Percentiles rank a stretch among this genome's conserved stretches.
phyloP scores from a whole-genome alignment of 2,797 vertebrate genomes.

The Enteromius paludinosus region DNA sequence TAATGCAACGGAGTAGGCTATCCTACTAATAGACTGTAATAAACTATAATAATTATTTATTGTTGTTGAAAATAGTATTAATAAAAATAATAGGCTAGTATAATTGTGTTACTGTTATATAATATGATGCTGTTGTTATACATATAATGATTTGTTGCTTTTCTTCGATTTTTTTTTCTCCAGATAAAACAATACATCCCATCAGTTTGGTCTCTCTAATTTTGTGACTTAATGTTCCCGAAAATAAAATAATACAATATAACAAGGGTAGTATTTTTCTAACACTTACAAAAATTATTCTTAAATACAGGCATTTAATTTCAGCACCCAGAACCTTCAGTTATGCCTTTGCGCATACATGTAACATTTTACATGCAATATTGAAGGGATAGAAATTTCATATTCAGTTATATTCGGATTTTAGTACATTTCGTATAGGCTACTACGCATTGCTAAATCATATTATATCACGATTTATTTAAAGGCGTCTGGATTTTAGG shows the following conservation, averaged over 20 bases:
- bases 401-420: neutral
- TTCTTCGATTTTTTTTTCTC: too few relatives aligned
- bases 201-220: neutral
- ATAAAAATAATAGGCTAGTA: neutral
- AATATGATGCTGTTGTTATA: neutral
- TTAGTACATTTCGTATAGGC: neutral
- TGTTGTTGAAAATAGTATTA: neutral
- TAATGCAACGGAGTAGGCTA: neutral
- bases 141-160: neutral
- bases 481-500: neutral
- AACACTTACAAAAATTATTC: neutral
- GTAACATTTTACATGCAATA: neutral
- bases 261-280: neutral
- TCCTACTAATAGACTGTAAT: constrained; percentile 10
- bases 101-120: neutral
- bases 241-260: neutral
- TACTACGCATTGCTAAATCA: neutral
- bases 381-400: neutral
- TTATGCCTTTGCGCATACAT: too few relatives aligned
- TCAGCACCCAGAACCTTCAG: neutral
- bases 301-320: neutral
- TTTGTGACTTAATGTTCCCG: neutral
- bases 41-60: neutral
- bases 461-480: neutral
- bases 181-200: neutral